Base-by-base conservation (phyloP, 1,140 invertebrate genomes). In the Bombus superbus region DNA sequence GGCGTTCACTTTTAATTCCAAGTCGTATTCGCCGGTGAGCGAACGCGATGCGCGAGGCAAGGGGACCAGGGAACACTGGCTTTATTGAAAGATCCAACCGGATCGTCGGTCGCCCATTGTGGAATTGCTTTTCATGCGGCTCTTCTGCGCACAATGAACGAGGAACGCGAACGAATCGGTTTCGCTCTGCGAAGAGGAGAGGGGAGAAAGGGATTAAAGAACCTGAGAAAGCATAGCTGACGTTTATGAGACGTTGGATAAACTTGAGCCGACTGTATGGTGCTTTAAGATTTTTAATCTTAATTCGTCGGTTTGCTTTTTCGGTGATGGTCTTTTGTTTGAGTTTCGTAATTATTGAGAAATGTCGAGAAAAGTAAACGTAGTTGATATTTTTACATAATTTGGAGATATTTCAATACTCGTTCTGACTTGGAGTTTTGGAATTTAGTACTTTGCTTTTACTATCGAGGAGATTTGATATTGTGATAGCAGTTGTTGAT, bases 101-200 rank as follows among this genome's bases (percentile, higher is more conserved):
- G 81, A 62, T 66, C 40, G 53, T 76, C 64, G 76, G n/a, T 35
- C 83, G 74, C 32, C 72, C 74, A 88, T 89, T 89, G 88, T 87
- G 88, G 79, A 91, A 92, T 88, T 90, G 89, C 83, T 86, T 91
- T 91, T 92, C 88, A 91, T 92, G 88, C 83, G 87, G 87, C 35
- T 80, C 77, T 53, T 73, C 77, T 59, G 64, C 28, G 47, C 38
- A n/a, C n/a, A 42, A 75, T 75, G 71, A 47, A 74, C 71, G 47
- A 64, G 25, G 74, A 76, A 76, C 64, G 40, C 44, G 68, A 42
- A 57, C 83, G 40, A 85, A 88, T 62, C 44, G n/a, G 81, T 35
- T 66, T 44, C 32, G 40, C 11, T 66, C n/a, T 66, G 35, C 10
- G 53, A 64, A 47, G 57, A 80, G 32, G n/a, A 25, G n/a, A 47